Conservation (phyloP, 2,113 vertebrate genomes). For the Nicator chloris region DNA sequence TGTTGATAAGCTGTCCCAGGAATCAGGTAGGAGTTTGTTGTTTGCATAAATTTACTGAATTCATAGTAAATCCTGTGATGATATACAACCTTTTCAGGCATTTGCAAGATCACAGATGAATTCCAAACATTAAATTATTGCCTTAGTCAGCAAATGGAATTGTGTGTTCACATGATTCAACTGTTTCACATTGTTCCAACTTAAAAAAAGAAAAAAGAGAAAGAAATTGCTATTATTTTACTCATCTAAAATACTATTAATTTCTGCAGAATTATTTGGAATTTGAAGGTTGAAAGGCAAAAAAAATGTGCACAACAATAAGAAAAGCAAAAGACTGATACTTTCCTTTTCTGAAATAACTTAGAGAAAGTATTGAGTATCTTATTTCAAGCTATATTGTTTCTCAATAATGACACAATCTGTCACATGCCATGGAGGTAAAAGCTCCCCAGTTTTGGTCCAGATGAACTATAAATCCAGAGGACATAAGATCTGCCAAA, state of each 20-base stretch:
- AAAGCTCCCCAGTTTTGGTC: not conserved
- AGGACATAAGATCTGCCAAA: not conserved
- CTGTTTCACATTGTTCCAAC: not conserved
- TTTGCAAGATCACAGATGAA: not conserved
- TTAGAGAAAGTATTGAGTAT: not conserved
- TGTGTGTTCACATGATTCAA: not conserved
- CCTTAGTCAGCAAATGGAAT: not conserved
- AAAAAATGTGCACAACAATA: not conserved
- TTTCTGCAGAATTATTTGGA: not conserved
- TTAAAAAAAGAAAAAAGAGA: not conserved
- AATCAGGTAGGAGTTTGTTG: not conserved
- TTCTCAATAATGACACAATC: not conserved
- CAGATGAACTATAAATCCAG: not conserved
- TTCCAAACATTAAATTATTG: not conserved
- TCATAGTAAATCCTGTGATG: not conserved
- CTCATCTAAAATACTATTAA: not conserved
- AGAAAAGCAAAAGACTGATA: not conserved
- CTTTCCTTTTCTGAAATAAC: not conserved
- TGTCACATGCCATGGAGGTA: not conserved
- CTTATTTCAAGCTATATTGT: not conserved
- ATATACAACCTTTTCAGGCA: not conserved
- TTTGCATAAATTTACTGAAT: not conserved
- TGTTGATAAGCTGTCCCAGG: not conserved
- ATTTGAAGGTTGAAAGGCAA: not conserved
- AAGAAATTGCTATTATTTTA: not conserved